Evolutionary conservation across 2,888 invertebrate genomes (phyloP).

Genomic region (Tipula helvola): DNA sequence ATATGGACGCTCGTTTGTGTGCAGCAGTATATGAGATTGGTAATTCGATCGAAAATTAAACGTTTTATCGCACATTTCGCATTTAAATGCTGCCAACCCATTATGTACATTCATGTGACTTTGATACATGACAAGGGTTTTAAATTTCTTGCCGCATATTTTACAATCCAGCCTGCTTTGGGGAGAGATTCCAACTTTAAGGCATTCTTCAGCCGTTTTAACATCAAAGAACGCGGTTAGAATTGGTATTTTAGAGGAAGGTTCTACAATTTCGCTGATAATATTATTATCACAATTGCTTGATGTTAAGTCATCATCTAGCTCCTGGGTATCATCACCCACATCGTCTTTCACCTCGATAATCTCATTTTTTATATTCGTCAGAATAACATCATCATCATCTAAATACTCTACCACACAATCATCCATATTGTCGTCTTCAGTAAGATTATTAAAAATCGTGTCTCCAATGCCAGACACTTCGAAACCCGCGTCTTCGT

Average conservation of each 20-base stretch:
- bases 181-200: background rate
- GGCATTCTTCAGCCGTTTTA: background rate
- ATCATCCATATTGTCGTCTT: background rate
- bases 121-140: constrained; percentile 18
- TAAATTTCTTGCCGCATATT: constrained; percentile 19
- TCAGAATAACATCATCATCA: background rate
- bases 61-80: constrained; percentile 21
- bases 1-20: constrained; percentile 24
- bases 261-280: background rate
- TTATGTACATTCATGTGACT: constrained; percentile 22
- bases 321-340: background rate
- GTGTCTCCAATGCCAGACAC: background rate
- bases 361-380: background rate
- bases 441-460: background rate
- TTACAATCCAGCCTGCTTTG: constrained; percentile 15
- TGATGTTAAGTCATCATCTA: background rate
- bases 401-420: background rate
- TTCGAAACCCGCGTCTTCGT: background rate
- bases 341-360: background rate
- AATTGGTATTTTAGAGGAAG: background rate
- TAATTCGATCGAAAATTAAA: constrained; percentile 24
- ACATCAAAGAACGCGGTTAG: background rate
- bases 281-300: background rate
- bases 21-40: constrained; percentile 22
- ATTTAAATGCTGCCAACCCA: constrained; percentile 21